phyloP scores from a whole-genome alignment of 2,888 invertebrate genomes.

The Spodoptera littoralis region DNA sequence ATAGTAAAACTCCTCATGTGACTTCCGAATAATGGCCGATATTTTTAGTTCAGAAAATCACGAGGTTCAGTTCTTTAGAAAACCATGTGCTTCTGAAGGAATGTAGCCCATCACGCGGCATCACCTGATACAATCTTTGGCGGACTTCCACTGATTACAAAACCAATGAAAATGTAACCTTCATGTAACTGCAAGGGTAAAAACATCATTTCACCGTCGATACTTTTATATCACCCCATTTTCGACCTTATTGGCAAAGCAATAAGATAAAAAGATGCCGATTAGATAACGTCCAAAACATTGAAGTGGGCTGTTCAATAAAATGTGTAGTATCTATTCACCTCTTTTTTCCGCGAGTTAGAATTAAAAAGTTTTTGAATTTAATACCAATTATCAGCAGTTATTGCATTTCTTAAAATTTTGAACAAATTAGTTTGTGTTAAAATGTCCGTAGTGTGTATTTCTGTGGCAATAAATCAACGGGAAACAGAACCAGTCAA shows the following conservation, averaged over 20 bases:
- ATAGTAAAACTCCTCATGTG: constrained; percentile 32
- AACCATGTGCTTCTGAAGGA: constrained; percentile 26
- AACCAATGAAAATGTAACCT: constrained; percentile 39
- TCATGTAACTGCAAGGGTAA: constrained; percentile 46
- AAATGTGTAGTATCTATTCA: constrained; percentile 30
- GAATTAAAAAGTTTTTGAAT: constrained; percentile 15
- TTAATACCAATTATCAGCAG: constrained; percentile 36
- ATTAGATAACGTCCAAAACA: constrained; percentile 54
- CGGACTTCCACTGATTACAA: constrained; percentile 67
- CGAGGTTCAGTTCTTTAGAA: constrained; percentile 31
- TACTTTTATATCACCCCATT: constrained; percentile 8
- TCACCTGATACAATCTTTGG: constrained; percentile 75
- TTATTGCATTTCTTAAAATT: constrained; percentile 28
- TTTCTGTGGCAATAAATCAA: constrained; percentile 31
- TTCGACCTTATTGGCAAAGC: constrained; percentile 27
- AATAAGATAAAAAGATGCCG: constrained; percentile 27
- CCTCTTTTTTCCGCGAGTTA: constrained; percentile 31
- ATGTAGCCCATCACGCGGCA: constrained; percentile 69
- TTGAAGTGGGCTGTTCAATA: constrained; percentile 42
- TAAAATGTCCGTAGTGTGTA: constrained; percentile 23
- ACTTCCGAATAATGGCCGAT: constrained; percentile 23
- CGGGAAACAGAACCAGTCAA: constrained; percentile 24
- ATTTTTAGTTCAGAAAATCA: constrained; percentile 47
- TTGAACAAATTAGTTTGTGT: constrained; percentile 5
- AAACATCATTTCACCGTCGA: constrained; percentile 7